Base-by-base conservation (phyloP, 2,888 invertebrate genomes). In the Dicranocentrus wangi region DNA sequence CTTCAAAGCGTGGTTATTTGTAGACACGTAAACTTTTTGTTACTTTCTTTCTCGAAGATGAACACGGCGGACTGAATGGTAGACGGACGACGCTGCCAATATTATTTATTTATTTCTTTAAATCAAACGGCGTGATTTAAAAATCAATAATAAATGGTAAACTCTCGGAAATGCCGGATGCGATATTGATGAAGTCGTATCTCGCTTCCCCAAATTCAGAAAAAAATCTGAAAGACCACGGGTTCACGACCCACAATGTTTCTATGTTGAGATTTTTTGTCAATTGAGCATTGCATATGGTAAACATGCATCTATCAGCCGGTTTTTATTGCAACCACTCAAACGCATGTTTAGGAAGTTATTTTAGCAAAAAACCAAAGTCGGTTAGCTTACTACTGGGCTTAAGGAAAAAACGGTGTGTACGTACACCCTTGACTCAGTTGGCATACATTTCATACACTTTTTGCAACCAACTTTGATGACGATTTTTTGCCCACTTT, bases 401-500 rank as follows among this genome's bases (percentile, higher is more conserved):
- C 23, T 10, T 55, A 39, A 8, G 19, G n/a, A 47, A 17, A 66
- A 68, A 68, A 51, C 53, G 51, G 69, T 51, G 63, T 51, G 32
- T 60, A 66, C 58, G 32, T 60, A 66, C 58, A 66, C 66, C 55
- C 75, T 75, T 75, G 75, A 75, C 75, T 75, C 65, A 66, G 58
- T 75, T 75, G 75, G 75, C 75, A 75, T 66, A 58, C 58, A 60
- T 66, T 71, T 75, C 32, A 42, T 42, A 23, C 10, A 61, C 32
- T 66, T 75, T 75, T 75, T 66, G 27, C 75, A 65, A 65, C 39
- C 39, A 65, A 51, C 63, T 72, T 66, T 66, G 13, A 47, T 47
- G 75, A 66, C 73, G 75, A 66, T 75, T 75, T 75, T 75, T 75
- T 75, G 73, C 65, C 43, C 27, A 10, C 47, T 63, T 75, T 75